Base-by-base conservation (phyloP, 2,888 invertebrate species). In the Marronus borbonicus region DNA sequence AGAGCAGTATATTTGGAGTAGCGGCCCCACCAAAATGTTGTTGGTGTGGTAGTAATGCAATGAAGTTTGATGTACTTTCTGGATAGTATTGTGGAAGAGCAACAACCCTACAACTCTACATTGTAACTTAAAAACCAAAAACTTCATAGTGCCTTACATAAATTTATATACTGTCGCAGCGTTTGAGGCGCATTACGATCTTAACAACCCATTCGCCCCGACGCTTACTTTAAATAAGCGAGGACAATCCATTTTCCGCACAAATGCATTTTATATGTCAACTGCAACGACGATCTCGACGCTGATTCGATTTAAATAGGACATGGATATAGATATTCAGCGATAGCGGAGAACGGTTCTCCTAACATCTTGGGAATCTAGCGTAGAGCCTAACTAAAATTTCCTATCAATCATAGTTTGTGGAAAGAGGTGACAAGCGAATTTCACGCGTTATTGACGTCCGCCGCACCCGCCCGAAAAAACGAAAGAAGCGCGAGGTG, bases 391-490 rank as follows among this genome's bases (percentile, higher is more conserved):
- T 39, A 24, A 39, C 58, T 20, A 74, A 60, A 44, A 60, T 44
- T 39, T 60, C 44, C 81, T 78, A 81, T 83, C 81, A 80, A 80
- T 80, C 81, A 82, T 78, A 55, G 77, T 76, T 72, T 62, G 66
- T 52, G 79, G 75, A 74, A 78, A 77, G 79, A 80, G 81, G 80
- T 81, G 82, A 82, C 81, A 82, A 81, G 81, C 81, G 80, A 82
- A 83, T 83, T 83, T 82, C 81, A 80, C 79, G 80, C 82, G 77
- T 81, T 82, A 82, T 81, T 81, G 80, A 79, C 76, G 76, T 75
- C 55, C 68, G 52, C 55, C 31, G 24, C 75, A 17, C 60, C 74
- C 76, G 58, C 28, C 50, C 55, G 50, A 50, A 60, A 17, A 44
- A 66, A 44, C 17, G 65, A 28, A 20, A 68, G 55, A 58, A 58